Conservation (phyloP, 2,888 invertebrate species). For the Hypselothyrea guttata region DNA sequence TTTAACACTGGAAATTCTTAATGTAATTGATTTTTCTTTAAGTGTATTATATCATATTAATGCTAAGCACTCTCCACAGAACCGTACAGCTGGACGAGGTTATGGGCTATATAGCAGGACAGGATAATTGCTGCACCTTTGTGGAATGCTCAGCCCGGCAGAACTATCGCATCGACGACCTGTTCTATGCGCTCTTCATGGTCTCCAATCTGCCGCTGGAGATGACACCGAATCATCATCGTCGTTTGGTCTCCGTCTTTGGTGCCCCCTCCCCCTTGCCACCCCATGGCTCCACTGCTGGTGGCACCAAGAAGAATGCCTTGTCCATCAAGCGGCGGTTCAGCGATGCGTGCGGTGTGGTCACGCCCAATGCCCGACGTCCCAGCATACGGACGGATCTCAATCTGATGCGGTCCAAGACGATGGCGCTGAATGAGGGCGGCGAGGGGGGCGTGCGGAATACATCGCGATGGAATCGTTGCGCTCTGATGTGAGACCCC, state of each 20-base stretch:
- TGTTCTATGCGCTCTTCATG: conserved; percentile 92
- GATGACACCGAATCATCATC: conserved; percentile 94
- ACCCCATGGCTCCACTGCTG: conserved; percentile 86
- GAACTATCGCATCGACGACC: conserved; percentile 90
- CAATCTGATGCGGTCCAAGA: conserved; percentile 93
- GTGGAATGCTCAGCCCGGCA: conserved; percentile 93
- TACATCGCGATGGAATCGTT: conserved; percentile 74
- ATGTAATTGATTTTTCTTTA: too few species aligned
- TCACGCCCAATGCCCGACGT: conserved; percentile 92
- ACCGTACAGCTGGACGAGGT: conserved; percentile 91
- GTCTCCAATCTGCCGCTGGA: conserved; percentile 92
- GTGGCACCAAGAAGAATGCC: conserved; percentile 88
- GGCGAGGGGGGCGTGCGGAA: conserved; percentile 85
- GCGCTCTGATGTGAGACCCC: conserved; percentile 68
- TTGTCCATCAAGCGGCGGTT: conserved; percentile 91
- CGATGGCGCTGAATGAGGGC: conserved; percentile 87
- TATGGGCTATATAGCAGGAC: conserved; percentile 88
- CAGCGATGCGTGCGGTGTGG: conserved; percentile 94
- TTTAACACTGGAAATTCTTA: too few species aligned
- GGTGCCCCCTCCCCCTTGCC: conserved; percentile 90
- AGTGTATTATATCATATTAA: background rate
- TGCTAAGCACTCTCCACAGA: conserved; percentile 81
- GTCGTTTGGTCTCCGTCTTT: conserved; percentile 89
- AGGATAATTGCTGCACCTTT: conserved; percentile 90
- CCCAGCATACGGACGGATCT: conserved; percentile 94